phyloP scores from a whole-genome alignment of 2,113 vertebrate species.

The Misgurnus mizolepis region DNA sequence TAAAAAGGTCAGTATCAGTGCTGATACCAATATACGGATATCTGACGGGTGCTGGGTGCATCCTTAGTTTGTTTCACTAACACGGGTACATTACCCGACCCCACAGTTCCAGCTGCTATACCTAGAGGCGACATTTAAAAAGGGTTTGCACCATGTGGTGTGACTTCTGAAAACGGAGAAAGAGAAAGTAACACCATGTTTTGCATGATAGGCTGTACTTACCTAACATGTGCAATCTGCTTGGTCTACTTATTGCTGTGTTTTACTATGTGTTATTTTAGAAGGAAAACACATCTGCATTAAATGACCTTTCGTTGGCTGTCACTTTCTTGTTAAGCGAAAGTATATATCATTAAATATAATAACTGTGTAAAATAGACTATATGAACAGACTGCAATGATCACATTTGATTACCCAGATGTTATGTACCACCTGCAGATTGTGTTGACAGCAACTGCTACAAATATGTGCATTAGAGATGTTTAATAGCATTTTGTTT shows the following conservation, averaged over 20 bases:
- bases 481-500: not conserved
- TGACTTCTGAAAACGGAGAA: slow-evolving; percentile 29
- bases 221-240: not conserved
- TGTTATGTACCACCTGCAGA: not conserved
- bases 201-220: not conserved
- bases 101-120: not conserved
- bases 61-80: too few relatives aligned
- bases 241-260: not conserved
- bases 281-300: not conserved
- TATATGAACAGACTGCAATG: not conserved
- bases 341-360: not conserved
- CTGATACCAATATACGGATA: not conserved
- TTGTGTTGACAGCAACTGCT: not conserved
- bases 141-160: slow-evolving; percentile 42
- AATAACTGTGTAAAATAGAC: not conserved
- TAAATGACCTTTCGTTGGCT: not conserved
- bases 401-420: not conserved
- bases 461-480: not conserved
- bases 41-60: too few relatives aligned
- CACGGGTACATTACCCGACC: not conserved
- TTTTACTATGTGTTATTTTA: not conserved
- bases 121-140: not conserved
- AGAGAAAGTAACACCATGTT: slow-evolving; percentile 16
- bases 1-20: too few relatives aligned
- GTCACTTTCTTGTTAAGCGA: not conserved